Evolutionary conservation across 2,797 vertebrate species (phyloP), one percentile per base, ranked within the genome.

Genomic region (Protosalanx chinensis): DNA sequence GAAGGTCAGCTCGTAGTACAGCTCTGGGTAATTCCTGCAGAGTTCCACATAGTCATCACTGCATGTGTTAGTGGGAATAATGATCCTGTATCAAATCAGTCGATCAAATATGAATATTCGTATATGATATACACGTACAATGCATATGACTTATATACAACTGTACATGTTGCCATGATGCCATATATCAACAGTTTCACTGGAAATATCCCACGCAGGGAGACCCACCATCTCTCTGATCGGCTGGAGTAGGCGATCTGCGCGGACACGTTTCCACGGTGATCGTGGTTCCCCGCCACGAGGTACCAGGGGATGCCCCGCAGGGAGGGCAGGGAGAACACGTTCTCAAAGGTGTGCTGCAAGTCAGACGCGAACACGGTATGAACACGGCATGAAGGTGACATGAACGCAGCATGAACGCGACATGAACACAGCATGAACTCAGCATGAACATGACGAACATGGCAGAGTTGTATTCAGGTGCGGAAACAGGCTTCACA

Each of bases 221-320:
- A 46, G 41, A 27, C 68, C 80, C 69, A 92, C 90, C 91, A 92
- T 79, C 88, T 79, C 20, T 81, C 71, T 56, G 90, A 91, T 46
- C 69, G 72, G 61, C 69, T 46, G 23, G 90, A 91, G 75, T 92
- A 92, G 18, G 84, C 85, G 4, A 91, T 85, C 73, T 92, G 90
- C 15, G 88, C 90, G 0, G 89, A 88, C 8, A 92, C 73, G 53
- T 91, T 91, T 62, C 89, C 80, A 27, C 68, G 68, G 70, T 92
- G 89, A 79, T 92, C 89, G 1, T 92, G 90, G 81, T 92, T 92
- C 70, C 90, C 90, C 51, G 82, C 88, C 8, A 89, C 46, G 51
- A 90, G 73, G 78, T 88, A 88, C 91, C 89, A 91, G 0, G 89
- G 90, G 20, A 88, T 68, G 1, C 66, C 23, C 56, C 75, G 70